A percentile compares a stretch with the other conserved stretches of the same genome.
phyloP scores from a whole-genome alignment of 2,113 vertebrate genomes.

The Sander vitreus region DNA sequence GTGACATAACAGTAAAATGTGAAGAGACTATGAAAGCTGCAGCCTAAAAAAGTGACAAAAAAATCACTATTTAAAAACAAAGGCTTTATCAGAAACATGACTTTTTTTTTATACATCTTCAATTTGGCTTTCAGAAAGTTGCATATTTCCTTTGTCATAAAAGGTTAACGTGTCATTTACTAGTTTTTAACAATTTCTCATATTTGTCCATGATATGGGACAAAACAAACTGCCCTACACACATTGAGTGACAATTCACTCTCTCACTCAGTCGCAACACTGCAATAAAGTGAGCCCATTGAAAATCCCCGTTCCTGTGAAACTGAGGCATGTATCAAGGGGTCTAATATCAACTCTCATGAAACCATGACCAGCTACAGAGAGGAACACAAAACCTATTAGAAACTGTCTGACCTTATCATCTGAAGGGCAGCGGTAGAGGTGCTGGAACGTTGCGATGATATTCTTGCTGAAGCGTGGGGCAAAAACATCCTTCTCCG shows the following conservation, averaged over 20 bases:
- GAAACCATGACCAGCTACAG: not conserved
- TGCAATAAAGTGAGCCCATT: not conserved
- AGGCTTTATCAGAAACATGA: too few relatives aligned
- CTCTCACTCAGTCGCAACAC: not conserved
- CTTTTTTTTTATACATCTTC: not conserved
- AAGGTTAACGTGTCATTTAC: not conserved
- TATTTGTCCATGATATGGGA: not conserved
- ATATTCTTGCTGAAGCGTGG: conserved; percentile 99
- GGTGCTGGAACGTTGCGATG: conserved; percentile 96
- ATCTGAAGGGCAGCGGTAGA: conserved; percentile 97
- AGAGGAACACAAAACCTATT: conserved; percentile 19
- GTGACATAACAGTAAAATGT: not conserved
- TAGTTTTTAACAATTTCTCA: not conserved
- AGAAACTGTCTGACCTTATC: conserved; percentile 89
- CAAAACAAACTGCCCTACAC: not conserved
- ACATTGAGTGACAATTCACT: not conserved
- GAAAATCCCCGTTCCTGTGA: not conserved
- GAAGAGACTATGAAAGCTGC: not conserved
- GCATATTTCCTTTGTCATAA: not conserved
- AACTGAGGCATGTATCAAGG: not conserved
- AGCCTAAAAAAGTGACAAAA: not conserved
- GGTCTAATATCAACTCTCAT: not conserved
- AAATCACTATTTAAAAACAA: not conserved
- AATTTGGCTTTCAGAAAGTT: not conserved
- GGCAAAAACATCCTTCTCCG: conserved; percentile 98